These are phyloP conservation scores for Pelusios castaneus DNA, from an alignment of 2,113 vertebrate species.

Conservation along the genomic window DNA sequence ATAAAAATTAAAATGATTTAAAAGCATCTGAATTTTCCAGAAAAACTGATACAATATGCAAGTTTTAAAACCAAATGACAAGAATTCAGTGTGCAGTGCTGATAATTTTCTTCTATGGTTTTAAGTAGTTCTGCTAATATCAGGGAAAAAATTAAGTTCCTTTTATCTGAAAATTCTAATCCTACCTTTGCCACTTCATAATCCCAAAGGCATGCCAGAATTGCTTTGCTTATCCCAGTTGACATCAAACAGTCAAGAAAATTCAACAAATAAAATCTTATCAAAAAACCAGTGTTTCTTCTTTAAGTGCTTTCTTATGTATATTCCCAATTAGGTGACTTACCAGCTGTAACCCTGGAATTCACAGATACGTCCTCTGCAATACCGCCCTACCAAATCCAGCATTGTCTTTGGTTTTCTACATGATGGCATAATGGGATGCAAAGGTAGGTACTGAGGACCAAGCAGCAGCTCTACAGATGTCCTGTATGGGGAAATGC, in stretches of 20 bases:
- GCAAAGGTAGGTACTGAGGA: no score
- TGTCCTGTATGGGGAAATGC: no score
- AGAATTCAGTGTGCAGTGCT: neutral
- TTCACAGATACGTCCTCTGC: no score
- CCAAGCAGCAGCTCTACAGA: no score
- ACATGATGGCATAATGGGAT: no score
- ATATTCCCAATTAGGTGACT: no score
- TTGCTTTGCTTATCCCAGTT: accelerated
- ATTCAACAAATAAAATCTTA: neutral
- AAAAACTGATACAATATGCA: neutral
- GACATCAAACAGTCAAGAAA: neutral
- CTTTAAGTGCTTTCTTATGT: no score
- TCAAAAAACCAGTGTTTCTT: neutral
- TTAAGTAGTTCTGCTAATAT: neutral
- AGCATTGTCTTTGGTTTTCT: no score
- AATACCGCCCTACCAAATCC: no score
- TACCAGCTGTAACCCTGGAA: no score
- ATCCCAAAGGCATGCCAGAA: neutral
- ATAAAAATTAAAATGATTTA: neutral
- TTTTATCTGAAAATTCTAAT: neutral
- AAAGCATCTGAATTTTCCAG: neutral
- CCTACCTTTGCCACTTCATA: neutral
- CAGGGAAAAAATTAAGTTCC: neutral
- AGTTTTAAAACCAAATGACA: neutral
- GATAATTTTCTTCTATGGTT: accelerated